Conservation (phyloP, 2,113 vertebrate genomes). For the Anhinga rufa region DNA sequence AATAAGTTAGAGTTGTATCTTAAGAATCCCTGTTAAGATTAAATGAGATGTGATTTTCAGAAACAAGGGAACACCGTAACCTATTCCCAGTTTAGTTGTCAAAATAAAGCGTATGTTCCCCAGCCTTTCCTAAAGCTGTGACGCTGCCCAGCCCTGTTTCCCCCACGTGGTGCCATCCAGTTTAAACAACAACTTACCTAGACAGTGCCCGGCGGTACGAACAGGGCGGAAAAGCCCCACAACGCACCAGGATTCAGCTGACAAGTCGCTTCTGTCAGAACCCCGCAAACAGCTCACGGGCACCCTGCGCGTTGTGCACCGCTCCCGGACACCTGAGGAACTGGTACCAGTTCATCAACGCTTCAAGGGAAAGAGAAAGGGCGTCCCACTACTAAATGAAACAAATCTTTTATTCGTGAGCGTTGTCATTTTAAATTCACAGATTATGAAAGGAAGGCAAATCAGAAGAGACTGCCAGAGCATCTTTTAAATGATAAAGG, state of each 20-base stretch:
- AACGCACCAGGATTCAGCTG: neutral
- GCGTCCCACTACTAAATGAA: slow-evolving; percentile 28
- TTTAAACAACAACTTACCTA: neutral
- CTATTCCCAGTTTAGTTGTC: neutral
- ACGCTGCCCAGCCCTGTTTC: neutral
- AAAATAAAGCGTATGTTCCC: neutral
- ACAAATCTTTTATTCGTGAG: slow-evolving; percentile 58
- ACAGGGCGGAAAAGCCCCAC: neutral
- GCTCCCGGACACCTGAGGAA: neutral
- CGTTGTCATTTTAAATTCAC: slow-evolving; percentile 12
- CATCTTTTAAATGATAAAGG: slow-evolving; percentile 49
- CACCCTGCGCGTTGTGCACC: fast-evolving
- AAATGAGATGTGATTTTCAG: neutral
- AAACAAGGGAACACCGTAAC: neutral
- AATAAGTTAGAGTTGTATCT: neutral
- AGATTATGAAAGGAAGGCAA: slow-evolving; percentile 55
- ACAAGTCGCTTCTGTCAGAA: neutral
- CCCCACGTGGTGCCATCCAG: neutral
- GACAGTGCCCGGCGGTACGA: fast-evolving
- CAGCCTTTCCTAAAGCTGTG: neutral
- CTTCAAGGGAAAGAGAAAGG: neutral
- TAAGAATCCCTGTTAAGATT: neutral
- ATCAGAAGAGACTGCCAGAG: slow-evolving; percentile 60
- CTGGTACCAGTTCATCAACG: neutral
- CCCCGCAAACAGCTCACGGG: neutral